Base-by-base conservation (phyloP, 2,113 vertebrate species). In the Daphoenositta chrysoptera region DNA sequence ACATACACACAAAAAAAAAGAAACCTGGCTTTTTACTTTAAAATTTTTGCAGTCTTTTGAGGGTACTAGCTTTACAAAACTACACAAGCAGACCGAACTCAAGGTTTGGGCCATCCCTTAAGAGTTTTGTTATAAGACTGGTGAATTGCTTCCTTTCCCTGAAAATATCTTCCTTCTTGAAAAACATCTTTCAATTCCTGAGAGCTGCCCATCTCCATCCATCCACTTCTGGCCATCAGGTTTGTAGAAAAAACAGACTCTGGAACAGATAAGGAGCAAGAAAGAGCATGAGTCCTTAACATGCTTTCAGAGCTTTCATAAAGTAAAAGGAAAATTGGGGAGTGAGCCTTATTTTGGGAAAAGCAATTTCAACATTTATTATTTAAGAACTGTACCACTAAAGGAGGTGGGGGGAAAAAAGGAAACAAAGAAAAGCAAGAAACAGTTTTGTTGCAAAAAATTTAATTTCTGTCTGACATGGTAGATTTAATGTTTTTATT, bases 361-460 rank as follows among this genome's bases (percentile, higher is more conserved):
- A 71, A 57, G 7, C 2, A 28, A 22, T 45, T 69, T 42, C 30
- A 61, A 33, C 2, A 8, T 35, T 63, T 77, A 30, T 9, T 83
- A 37, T 80, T 63, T 30, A 84, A 31, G 33, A 90, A 54, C 9
- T 37, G 9, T 39, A 37, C 5, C 35, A 72, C 6, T 81, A 35
- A 77, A 68, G 19, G 30, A 7, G 10, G 3, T 7, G 3, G 2
- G 1, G 2, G 2, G 2, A 14, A 23, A 6, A 6, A 5, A 3
- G 2, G 6, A 20, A 21, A 4, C 17, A 42, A 33, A 70, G 6
- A 20, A 58, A 81, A 44, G 4, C 4, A 50, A 87, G 7, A 48
- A 84, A 40, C 2, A n/a, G 10, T 68, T 77, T 37, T 60, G 5
- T 31, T 68, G 19, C 30, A 77, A 63, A 84, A 73, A 85, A 69